phyloP scores from a whole-genome alignment of 30 jellyfish, hydroid and myxozoan species.

The Aurelia coerulea region DNA sequence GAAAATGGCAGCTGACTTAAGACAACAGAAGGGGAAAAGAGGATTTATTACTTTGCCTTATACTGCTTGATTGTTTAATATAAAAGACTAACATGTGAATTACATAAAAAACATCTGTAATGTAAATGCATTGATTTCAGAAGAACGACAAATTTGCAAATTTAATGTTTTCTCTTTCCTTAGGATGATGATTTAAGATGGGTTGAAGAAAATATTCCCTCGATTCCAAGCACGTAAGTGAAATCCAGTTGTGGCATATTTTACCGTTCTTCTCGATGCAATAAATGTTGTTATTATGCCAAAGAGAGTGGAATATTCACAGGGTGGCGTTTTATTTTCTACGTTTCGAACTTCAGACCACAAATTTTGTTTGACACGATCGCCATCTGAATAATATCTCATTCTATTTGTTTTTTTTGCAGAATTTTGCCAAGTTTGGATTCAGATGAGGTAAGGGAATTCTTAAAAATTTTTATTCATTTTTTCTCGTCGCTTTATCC shows the following conservation, averaged over 20 bases:
- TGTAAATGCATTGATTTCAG: too few species aligned
- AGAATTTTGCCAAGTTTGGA: slow-evolving; percentile 87
- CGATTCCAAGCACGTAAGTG: slow-evolving; percentile 88
- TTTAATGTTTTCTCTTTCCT: too few species aligned
- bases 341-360: too few species aligned
- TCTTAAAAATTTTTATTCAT: neutral
- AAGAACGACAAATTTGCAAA: too few species aligned
- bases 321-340: neutral
- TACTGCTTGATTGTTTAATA: too few species aligned
- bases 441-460: slow-evolving; percentile 83
- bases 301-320: neutral
- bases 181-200: slow-evolving; percentile 94
- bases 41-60: too few species aligned
- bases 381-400: neutral
- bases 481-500: neutral
- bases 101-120: too few species aligned
- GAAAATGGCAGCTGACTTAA: too few species aligned
- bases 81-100: too few species aligned
- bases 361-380: too few species aligned
- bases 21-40: too few species aligned
- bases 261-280: neutral
- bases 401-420: neutral
- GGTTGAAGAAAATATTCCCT: slow-evolving; percentile 96
- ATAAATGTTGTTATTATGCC: too few species aligned
- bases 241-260: slow-evolving; percentile 7